A percentile compares a stretch with the other conserved stretches of the same genome.
phyloP scores from a whole-genome alignment of 2,113 vertebrate genomes.

The Eira barbara region DNA sequence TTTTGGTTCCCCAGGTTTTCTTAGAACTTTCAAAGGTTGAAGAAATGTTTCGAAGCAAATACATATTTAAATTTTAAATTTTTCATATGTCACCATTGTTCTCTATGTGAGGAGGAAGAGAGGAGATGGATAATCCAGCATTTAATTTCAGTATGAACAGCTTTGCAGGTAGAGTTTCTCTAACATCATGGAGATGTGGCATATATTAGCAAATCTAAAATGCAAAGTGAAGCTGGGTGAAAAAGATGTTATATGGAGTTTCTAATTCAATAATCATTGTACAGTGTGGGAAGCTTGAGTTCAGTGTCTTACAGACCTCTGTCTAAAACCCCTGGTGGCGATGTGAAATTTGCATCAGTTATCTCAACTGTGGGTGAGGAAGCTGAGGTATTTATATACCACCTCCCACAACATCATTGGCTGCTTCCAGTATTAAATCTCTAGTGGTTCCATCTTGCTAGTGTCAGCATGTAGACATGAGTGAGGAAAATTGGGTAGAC shows the following conservation, averaged over 20 bases:
- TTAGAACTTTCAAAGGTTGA: neutral
- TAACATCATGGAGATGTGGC: neutral
- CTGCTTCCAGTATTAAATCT: neutral
- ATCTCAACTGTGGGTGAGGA: neutral
- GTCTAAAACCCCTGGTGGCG: neutral
- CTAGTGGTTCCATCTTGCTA: neutral
- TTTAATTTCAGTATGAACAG: neutral
- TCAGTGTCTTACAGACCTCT: neutral
- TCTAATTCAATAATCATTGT: neutral
- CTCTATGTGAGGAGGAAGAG: neutral
- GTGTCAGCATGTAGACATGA: neutral
- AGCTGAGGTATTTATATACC: neutral
- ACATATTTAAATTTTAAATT: neutral
- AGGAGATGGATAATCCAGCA: neutral
- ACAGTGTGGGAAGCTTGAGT: neutral
- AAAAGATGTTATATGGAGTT: neutral
- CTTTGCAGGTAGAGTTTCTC: neutral
- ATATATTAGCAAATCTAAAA: neutral
- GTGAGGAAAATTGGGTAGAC: neutral
- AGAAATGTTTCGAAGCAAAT: neutral
- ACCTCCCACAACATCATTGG: neutral
- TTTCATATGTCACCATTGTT: neutral
- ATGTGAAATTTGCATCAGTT: neutral
- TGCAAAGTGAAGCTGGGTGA: neutral
- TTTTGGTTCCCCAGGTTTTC: neutral